Conservation (phyloP, 2,797 vertebrate species). For the Sebastes hubbsi region DNA sequence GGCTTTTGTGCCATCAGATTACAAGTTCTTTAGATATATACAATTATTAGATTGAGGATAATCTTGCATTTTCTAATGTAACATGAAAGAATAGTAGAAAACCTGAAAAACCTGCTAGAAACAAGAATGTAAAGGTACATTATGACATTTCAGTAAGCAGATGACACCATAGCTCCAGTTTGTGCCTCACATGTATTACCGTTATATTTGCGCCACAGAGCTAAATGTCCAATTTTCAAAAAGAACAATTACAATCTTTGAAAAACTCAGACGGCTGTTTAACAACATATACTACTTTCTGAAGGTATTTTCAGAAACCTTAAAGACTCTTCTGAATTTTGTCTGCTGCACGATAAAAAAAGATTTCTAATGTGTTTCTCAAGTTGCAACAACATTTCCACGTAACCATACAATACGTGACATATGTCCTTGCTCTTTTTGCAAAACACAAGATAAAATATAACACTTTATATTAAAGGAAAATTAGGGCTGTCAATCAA, state of each 20-base stretch:
- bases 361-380: neutral
- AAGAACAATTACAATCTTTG: neutral
- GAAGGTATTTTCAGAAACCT: neutral
- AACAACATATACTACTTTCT: neutral
- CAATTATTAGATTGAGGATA: neutral
- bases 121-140: neutral
- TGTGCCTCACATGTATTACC: neutral
- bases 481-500: too few relatives aligned
- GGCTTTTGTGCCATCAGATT: neutral
- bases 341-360: neutral
- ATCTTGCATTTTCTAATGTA: neutral
- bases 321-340: neutral
- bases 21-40: neutral
- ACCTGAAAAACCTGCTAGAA: neutral
- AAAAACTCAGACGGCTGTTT: neutral
- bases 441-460: neutral
- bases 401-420: neutral
- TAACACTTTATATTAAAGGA: neutral
- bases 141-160: neutral
- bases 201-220: constrained; percentile 9
- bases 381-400: neutral
- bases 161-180: neutral
- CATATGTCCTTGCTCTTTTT: neutral
- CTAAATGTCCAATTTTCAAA: neutral
- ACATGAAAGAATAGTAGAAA: neutral